These are phyloP conservation scores for Volucella bombylans DNA, from an alignment of 2,888 invertebrate genomes.

Conservation along the genomic window DNA sequence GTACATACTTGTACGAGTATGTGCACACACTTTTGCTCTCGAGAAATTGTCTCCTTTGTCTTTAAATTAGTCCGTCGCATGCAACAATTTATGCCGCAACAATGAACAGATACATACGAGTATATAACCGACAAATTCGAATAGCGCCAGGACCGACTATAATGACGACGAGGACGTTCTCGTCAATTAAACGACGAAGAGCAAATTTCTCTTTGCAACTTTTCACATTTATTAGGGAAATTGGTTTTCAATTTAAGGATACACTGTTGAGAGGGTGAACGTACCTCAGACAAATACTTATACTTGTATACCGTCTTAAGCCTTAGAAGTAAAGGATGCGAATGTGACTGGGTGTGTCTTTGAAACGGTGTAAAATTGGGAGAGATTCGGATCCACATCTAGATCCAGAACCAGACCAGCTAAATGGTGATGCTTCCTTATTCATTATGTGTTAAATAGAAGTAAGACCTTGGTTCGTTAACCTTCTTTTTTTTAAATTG, in stretches of 20 bases:
- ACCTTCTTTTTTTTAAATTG: neutral
- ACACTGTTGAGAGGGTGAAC: slow-evolving; percentile 4
- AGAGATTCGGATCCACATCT: neutral
- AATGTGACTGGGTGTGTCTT: slow-evolving; percentile 11
- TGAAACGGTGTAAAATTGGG: neutral
- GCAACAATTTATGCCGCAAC: slow-evolving; percentile 45
- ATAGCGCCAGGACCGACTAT: neutral
- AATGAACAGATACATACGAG: slow-evolving; percentile 7
- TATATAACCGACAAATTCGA: too few relatives aligned
- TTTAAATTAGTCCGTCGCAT: slow-evolving; percentile 41
- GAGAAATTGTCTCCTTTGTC: slow-evolving; percentile 27
- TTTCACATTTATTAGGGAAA: slow-evolving; percentile 58
- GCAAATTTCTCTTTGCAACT: slow-evolving; percentile 39
- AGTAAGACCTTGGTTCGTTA: slow-evolving; percentile 1
- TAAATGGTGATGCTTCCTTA: slow-evolving; percentile 31
- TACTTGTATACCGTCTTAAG: slow-evolving; percentile 26
- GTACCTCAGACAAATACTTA: slow-evolving; percentile 27
- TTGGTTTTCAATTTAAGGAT: slow-evolving; percentile 58
- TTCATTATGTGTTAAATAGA: slow-evolving; percentile 17
- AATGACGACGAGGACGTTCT: slow-evolving; percentile 1
- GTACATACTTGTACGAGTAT: too few relatives aligned
- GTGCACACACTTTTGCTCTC: slow-evolving; percentile 3
- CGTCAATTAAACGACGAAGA: slow-evolving; percentile 9
- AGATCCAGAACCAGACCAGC: slow-evolving; percentile 2
- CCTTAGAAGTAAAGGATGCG: neutral